Evolutionary conservation across 2,113 vertebrate species (phyloP), one percentile per base, ranked within the genome.

Genomic region (Siniperca knerii): DNA sequence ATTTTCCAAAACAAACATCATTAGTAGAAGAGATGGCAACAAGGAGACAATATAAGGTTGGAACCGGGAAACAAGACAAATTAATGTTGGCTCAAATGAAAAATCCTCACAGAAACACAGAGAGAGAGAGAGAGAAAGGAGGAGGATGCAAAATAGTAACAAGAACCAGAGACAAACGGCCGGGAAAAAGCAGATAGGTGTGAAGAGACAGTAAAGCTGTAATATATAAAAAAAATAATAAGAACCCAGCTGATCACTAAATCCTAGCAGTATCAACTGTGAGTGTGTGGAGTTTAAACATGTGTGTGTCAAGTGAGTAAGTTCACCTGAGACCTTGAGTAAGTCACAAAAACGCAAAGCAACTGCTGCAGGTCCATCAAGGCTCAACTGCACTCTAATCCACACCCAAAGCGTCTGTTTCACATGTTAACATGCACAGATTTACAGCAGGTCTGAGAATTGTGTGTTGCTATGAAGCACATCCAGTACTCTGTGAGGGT

Each of bases 1-100:
- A 61, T 64, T 80, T 46, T 62, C 21, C 50, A 54, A 65, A 29
- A 11, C 48, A 67, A 62, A 67, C 75, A 81, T 25, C 62, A 86
- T 81, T 86, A 90, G 55, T 16, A 58, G 25, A 62, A 42, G 66
- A 82, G 44, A 84, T 65, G 70, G 74, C 58, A 79, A 50, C 69
- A 62, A 62, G 58, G 33, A 85, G 50, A 71, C 54, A 75, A 66
- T 61, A 82, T 44, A 60, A 67, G 55, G 57, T 48, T 55, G 0
- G 62, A 88, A 57, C 35, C 8, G 21, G 75, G 50, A 79, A 86
- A 50, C 25, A 33, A 8, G 72, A 75, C 44, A 82, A 74, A 73
- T 66, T 42, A 33, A 65, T 72, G 54, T 46, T 82, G 82, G 85
- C 70, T 80, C 50, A 72, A 42, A 68, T 78, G 12, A 62, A 68